phyloP scores from a whole-genome alignment of 1,140 invertebrate genomes.

The Anagrus nilaparvatae region DNA sequence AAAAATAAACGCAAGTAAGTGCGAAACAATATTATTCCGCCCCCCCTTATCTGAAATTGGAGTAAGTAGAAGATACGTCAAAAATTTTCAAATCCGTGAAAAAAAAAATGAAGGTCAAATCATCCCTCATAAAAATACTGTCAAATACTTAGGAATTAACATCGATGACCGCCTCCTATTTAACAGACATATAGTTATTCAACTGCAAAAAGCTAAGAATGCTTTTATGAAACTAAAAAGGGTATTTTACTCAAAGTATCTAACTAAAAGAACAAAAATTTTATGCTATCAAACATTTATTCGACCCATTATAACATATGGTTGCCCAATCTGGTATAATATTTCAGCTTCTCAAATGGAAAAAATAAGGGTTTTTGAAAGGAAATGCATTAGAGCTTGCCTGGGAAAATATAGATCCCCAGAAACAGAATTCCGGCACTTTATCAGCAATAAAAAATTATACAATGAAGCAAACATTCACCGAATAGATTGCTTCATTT shows the following conservation, averaged over 20 bases:
- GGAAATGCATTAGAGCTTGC: conserved; percentile 6
- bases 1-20: too few relatives aligned
- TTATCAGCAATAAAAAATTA: conserved; percentile 1
- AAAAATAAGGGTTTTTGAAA: conserved; percentile 13
- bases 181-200: conserved; percentile 13
- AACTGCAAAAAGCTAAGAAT: conserved; percentile 17
- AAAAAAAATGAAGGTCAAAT: too few relatives aligned
- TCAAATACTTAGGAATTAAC: conserved; percentile 19
- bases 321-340: conserved; percentile 9
- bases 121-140: conserved; percentile 11
- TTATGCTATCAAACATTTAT: conserved; percentile 7
- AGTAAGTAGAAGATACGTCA: too few relatives aligned
- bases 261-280: conserved; percentile 9
- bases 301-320: conserved; percentile 6
- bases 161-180: conserved; percentile 15
- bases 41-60: too few relatives aligned
- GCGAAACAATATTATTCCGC: too few relatives aligned
- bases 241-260: conserved; percentile 10
- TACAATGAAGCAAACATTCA: conserved; percentile 8
- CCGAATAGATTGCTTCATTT: conserved; percentile 7
- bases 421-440: background rate
- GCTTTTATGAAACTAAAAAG: conserved; percentile 2
- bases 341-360: background rate
- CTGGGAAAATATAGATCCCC: background rate
- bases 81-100: too few relatives aligned